Conservation (phyloP, 2,888 invertebrate genomes). For the Arge pagana region DNA sequence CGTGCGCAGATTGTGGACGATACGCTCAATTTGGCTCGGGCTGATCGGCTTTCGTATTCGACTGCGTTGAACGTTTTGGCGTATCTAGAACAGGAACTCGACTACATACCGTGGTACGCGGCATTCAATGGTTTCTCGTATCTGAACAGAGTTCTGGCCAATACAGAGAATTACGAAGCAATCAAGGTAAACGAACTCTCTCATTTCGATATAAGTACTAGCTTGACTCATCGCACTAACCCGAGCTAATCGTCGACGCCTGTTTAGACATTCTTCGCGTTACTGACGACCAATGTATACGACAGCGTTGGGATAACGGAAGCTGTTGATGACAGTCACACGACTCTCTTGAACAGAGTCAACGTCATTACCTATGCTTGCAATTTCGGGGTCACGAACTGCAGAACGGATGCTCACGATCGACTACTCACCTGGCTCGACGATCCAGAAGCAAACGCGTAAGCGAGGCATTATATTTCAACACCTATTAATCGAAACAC, state of each 20-base stretch:
- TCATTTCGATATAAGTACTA: too few relatives aligned
- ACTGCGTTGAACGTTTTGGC: conserved; percentile 59
- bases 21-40: conserved; percentile 53
- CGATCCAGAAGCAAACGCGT: conserved; percentile 29
- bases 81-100: conserved; percentile 65
- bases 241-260: neutral
- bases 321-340: conserved; percentile 37
- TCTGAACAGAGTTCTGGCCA: conserved; percentile 51
- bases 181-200: conserved; percentile 26
- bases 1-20: conserved; percentile 64
- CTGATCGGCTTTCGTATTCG: conserved; percentile 57
- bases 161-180: conserved; percentile 64
- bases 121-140: conserved; percentile 61
- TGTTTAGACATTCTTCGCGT: conserved; percentile 43
- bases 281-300: conserved; percentile 42
- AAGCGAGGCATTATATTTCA: conserved; percentile 23
- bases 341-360: conserved; percentile 42
- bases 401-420: conserved; percentile 44
- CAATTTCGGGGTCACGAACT: conserved; percentile 49
- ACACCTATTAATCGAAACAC: neutral
- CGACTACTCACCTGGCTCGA: conserved; percentile 26
- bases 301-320: conserved; percentile 40
- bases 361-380: conserved; percentile 53
- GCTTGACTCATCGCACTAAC: too few relatives aligned
- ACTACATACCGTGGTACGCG: conserved; percentile 72